phyloP scores from a whole-genome alignment of 2,888 invertebrate genomes.

The Drosophila meridionalis region DNA sequence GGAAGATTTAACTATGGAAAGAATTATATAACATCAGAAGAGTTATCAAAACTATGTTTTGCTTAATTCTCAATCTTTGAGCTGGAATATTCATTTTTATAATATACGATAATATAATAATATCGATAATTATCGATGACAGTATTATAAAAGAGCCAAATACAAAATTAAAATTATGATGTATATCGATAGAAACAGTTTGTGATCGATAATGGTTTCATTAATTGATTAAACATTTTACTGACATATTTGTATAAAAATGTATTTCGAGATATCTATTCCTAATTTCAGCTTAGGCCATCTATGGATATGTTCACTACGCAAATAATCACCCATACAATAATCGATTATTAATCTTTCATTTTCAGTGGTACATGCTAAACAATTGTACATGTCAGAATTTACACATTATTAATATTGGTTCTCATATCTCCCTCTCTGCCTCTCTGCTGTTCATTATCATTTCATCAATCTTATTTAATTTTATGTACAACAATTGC shows the following conservation, averaged over 20 bases:
- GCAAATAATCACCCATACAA: too few relatives aligned
- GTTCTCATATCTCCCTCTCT: not conserved
- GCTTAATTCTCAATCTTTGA: not conserved
- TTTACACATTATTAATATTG: too few relatives aligned
- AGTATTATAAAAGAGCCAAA: not conserved
- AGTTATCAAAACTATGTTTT: not conserved
- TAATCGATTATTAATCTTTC: too few relatives aligned
- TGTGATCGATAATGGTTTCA: not conserved
- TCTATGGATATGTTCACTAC: too few relatives aligned
- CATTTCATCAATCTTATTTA: too few relatives aligned
- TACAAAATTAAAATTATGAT: not conserved
- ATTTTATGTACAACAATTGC: not conserved
- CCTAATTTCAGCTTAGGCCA: too few relatives aligned
- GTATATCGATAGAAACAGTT: not conserved
- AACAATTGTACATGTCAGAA: too few relatives aligned
- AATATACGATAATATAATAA: not conserved
- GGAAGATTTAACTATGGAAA: not conserved
- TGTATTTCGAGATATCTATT: too few relatives aligned
- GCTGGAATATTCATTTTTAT: not conserved
- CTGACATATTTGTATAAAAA: too few relatives aligned
- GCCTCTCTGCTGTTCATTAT: not conserved
- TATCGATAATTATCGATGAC: not conserved
- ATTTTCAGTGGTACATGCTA: too few relatives aligned
- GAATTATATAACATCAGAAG: not conserved
- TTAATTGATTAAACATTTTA: not conserved